phyloP scores from a whole-genome alignment of 2,888 invertebrate species.

The Hydrotaea diabolus region DNA sequence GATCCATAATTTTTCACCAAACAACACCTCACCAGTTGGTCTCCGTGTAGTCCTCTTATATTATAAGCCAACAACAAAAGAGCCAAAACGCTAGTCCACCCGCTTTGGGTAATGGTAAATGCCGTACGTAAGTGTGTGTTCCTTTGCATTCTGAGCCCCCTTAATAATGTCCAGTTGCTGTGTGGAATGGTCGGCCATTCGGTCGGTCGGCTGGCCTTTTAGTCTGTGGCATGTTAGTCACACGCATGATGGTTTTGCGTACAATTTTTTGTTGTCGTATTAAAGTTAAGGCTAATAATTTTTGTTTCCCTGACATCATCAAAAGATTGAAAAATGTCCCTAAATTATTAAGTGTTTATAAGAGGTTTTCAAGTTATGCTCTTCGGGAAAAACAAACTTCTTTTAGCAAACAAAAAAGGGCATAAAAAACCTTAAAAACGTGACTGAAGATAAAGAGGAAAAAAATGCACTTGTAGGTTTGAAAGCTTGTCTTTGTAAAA shows the following conservation, averaged over 20 bases:
- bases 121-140: neutral
- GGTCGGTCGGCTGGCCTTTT: conserved; percentile 71
- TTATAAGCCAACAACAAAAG: conserved; percentile 40
- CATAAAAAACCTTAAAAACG: conserved; percentile 43
- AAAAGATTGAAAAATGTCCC: conserved; percentile 81
- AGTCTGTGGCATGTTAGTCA: neutral
- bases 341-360: conserved; percentile 77
- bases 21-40: conserved; percentile 76
- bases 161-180: conserved; percentile 68
- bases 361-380: conserved; percentile 69
- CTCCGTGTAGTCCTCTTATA: conserved; percentile 50
- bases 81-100: conserved; percentile 58
- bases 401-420: conserved; percentile 8
- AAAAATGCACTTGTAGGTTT: conserved; percentile 2
- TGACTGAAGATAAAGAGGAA: conserved; percentile 44
- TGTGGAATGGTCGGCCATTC: conserved; percentile 64
- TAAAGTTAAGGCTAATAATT: conserved; percentile 78
- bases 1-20: conserved; percentile 77
- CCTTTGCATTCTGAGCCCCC: conserved; percentile 52
- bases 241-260: conserved; percentile 29
- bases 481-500: neutral
- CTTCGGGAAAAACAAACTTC: conserved; percentile 60
- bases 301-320: conserved; percentile 76
- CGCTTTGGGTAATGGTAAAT: conserved; percentile 39
- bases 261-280: conserved; percentile 72